phyloP scores from a whole-genome alignment of 2,797 vertebrate species.

The Salmo trutta region DNA sequence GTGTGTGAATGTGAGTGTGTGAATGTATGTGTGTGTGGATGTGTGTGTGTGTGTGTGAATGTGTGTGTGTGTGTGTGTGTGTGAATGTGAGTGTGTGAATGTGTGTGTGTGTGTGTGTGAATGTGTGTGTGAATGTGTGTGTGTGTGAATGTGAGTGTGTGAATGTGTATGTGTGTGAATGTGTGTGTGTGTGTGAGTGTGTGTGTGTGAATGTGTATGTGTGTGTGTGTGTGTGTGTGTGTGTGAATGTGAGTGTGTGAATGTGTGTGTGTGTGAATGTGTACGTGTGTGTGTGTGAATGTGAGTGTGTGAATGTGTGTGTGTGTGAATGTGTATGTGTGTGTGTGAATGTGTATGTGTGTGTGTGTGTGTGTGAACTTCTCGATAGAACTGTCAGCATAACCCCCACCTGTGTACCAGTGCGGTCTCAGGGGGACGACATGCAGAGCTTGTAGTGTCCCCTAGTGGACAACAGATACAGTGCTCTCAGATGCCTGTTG shows the following conservation, averaged over 20 bases:
- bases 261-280: too few relatives aligned
- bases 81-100: too few relatives aligned
- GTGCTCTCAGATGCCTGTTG: background rate
- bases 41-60: too few relatives aligned
- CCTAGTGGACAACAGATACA: conserved; percentile 9
- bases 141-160: conserved; percentile 14
- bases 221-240: conserved; percentile 13
- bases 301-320: too few relatives aligned
- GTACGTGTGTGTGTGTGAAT: background rate
- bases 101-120: background rate
- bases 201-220: conserved; percentile 13
- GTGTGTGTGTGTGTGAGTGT: conserved; percentile 11
- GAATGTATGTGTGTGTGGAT: too few relatives aligned
- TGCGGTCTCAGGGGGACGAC: background rate
- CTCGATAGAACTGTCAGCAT: conserved; percentile 4
- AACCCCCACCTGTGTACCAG: background rate
- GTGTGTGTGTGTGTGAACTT: conserved; percentile 12
- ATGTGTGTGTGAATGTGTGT: background rate
- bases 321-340: conserved; percentile 15
- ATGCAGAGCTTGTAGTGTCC: conserved; percentile 3
- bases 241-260: too few relatives aligned
- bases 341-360: conserved; percentile 15
- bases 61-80: too few relatives aligned
- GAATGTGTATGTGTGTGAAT: conserved; percentile 16
- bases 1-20: too few relatives aligned